phyloP scores from a whole-genome alignment of 64 coral and sea anemone species.

The Porites lutea region DNA sequence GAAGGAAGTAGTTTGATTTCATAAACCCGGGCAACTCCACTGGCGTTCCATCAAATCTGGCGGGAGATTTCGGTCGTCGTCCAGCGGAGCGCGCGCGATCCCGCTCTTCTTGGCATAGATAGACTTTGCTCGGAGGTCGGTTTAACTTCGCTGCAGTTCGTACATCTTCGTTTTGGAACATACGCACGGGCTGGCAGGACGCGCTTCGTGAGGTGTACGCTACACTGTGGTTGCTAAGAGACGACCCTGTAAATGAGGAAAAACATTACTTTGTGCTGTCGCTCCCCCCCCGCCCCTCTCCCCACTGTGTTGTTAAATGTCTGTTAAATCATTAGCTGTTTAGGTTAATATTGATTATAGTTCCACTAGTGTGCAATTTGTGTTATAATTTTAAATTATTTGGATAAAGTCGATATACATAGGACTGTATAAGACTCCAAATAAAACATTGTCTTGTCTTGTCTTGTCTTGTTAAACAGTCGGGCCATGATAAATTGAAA shows the following conservation, averaged over 20 bases:
- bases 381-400: too few species aligned
- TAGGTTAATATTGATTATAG: too few species aligned
- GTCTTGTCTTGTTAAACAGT: too few species aligned
- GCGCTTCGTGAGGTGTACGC: conserved; percentile 75
- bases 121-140: conserved; percentile 79
- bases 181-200: conserved; percentile 69
- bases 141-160: conserved; percentile 76
- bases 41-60: conserved; percentile 58
- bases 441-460: too few species aligned
- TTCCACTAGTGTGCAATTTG: too few species aligned
- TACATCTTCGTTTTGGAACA: conserved; percentile 80
- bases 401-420: too few species aligned
- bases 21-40: conserved; percentile 80
- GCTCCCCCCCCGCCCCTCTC: too few species aligned
- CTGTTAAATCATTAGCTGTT: too few species aligned
- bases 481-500: too few species aligned
- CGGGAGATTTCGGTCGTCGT: conserved; percentile 14
- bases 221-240: conserved; percentile 64
- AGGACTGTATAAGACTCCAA: too few species aligned
- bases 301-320: too few species aligned
- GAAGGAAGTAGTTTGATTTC: conserved; percentile 78
- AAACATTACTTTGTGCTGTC: too few species aligned
- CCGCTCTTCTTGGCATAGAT: conserved; percentile 38
- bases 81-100: not conserved
- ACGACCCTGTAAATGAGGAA: conserved; percentile 51